A percentile compares a stretch with the other conserved stretches of the same genome.
Evolutionary conservation across 2,113 vertebrate genomes (phyloP).

Genomic region (Clinocottus analis): DNA sequence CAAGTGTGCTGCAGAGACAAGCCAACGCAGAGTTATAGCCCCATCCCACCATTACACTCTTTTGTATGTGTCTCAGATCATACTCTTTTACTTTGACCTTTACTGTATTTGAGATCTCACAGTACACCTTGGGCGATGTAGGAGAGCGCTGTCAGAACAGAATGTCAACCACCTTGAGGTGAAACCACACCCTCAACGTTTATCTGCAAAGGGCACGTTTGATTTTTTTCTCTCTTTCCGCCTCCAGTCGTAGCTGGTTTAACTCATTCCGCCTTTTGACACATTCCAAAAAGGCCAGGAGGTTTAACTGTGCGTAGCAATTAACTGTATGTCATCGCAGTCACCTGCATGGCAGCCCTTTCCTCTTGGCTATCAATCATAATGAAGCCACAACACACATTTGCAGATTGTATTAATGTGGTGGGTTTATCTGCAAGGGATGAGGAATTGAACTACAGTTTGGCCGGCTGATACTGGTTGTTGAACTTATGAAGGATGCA

Average conservation of each 20-base stretch:
- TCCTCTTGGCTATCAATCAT: background rate
- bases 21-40: background rate
- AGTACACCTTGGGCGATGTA: background rate
- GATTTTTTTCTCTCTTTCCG: background rate
- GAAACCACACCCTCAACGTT: conserved; percentile 38
- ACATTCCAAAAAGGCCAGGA: conserved; percentile 7
- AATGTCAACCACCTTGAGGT: conserved; percentile 50
- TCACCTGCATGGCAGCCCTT: background rate
- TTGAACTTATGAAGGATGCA: background rate
- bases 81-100: background rate
- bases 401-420: too few species aligned
- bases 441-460: background rate
- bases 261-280: background rate
- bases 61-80: background rate
- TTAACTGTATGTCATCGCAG: conserved; percentile 9
- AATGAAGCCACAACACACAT: background rate
- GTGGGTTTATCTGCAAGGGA: background rate
- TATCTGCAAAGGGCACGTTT: background rate
- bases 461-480: background rate
- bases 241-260: background rate
- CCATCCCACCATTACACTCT: background rate
- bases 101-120: background rate
- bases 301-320: background rate
- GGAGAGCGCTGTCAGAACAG: conserved; percentile 30
- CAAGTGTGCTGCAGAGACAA: background rate